phyloP scores from a whole-genome alignment of 1,140 invertebrate species.

The Brachionus rotundiformis region DNA sequence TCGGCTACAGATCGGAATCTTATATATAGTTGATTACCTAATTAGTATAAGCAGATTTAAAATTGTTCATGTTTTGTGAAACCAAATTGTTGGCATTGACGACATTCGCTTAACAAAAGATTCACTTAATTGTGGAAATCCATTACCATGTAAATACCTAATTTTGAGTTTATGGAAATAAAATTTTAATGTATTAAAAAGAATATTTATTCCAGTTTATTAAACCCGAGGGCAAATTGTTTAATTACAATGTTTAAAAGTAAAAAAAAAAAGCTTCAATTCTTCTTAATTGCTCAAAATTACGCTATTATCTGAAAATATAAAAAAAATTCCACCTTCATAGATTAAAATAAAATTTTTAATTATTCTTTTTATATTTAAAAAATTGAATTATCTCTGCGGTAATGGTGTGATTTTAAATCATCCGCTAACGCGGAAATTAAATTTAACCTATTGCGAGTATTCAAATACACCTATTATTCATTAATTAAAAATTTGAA shows the following conservation, averaged over 20 bases:
- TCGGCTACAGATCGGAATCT: not conserved
- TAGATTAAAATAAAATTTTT: not conserved
- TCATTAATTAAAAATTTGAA: no score
- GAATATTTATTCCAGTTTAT: not conserved
- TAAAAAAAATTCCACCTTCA: not conserved
- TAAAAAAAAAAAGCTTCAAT: not conserved
- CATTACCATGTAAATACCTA: not conserved
- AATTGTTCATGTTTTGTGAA: not conserved
- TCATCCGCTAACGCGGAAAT: not conserved
- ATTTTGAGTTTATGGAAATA: not conserved
- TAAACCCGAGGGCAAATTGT: not conserved
- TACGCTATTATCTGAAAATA: not conserved
- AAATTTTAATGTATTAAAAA: not conserved
- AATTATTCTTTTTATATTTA: not conserved
- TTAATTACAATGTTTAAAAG: not conserved
- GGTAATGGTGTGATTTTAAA: not conserved
- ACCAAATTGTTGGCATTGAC: not conserved
- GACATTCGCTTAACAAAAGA: not conserved
- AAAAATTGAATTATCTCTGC: not conserved
- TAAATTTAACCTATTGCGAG: not conserved
- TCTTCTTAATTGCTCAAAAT: not conserved
- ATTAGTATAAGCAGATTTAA: not conserved
- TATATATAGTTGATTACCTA: not conserved
- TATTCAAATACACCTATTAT: not conserved
- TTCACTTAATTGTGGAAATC: slow-evolving; percentile 10